Base-by-base conservation (phyloP, 2,888 invertebrate genomes). In the Ornithoptera alexandrae region DNA sequence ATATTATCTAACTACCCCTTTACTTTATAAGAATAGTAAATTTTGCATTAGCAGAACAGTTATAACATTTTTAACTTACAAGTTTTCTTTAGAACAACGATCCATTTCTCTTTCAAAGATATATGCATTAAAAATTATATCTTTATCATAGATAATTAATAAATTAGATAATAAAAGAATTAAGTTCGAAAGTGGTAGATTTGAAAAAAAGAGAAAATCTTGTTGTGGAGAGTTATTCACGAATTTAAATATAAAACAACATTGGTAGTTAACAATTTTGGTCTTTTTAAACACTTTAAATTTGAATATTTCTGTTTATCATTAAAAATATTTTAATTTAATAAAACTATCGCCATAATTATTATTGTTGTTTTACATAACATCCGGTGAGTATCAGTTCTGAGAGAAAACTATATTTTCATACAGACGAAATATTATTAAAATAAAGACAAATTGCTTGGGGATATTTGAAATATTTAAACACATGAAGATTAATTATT, bases 221-320 rank as follows among this genome's bases (percentile, higher is more conserved):
- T n/a, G 53, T n/a, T 53, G n/a, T n/a, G 53, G 53, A 53, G n/a
- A 53, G 53, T 53, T 53, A 53, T 53, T 53, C n/a, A 53, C 10
- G 46, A 46, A 46, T 46, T 46, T 53, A n/a, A 53, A 53, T 53
- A 53, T 53, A 18, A 53, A 53, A n/a, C 53, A n/a, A 53, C n/a
- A n/a, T n/a, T 6, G 18, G 15, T 5, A 53, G n/a, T 6, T 53
- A 53, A 1, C 46, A 15, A 46, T 53, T 53, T 4, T n/a, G 0
- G 18, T n/a, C 53, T n/a, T 53, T 46, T 46, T n/a, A 18, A 53
- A 53, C n/a, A 53, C 5, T 53, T 53, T n/a, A 53, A 53, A 53
- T 53, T 53, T 53, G 8, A 53, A 53, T 53, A n/a, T n/a, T n/a
- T 18, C n/a, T 6, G 18, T n/a, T 46, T 46, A 1, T 15, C 0